These are phyloP conservation scores for Limnothrissa miodon DNA, from an alignment of 2,113 vertebrate genomes.

Conservation along the genomic window DNA sequence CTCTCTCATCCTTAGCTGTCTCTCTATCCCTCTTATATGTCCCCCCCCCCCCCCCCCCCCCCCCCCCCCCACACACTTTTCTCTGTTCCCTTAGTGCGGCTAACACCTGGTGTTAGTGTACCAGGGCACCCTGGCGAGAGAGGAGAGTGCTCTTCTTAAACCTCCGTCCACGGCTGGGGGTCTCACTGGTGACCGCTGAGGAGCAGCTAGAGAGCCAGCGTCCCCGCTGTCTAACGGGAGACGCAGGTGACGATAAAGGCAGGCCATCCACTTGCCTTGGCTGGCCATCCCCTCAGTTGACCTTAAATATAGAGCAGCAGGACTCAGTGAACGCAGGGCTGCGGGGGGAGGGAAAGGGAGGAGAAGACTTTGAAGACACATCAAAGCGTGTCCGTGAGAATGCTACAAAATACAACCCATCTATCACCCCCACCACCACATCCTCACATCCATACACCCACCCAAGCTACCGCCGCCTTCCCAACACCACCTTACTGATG, in stretches of 20 bases:
- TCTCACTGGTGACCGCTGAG: not conserved
- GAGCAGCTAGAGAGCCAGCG: not conserved
- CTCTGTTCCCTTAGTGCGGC: not conserved
- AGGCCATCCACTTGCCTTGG: not conserved
- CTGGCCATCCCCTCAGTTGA: not conserved
- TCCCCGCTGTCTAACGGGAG: not conserved
- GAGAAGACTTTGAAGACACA: not conserved
- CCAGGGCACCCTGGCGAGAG: not conserved
- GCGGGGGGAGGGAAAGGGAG: not conserved
- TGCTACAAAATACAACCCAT: not conserved
- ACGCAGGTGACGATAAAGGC: not conserved
- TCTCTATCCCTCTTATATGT: not conserved
- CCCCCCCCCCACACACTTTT: not conserved
- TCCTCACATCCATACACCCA: not conserved
- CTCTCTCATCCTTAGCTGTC: not conserved
- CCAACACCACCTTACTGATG: not conserved
- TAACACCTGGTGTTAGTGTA: constrained; percentile 13
- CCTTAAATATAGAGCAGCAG: not conserved
- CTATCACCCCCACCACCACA: not conserved
- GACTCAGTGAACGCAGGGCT: not conserved
- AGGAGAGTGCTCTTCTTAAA: not conserved
- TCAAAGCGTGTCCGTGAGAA: constrained; percentile 12
- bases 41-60: not conserved
- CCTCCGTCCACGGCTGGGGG: not conserved
- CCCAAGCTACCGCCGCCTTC: not conserved